Evolutionary conservation across 2,888 invertebrate species (phyloP), one percentile per base, ranked within the genome.

Genomic region (Syrista parreyssii): DNA sequence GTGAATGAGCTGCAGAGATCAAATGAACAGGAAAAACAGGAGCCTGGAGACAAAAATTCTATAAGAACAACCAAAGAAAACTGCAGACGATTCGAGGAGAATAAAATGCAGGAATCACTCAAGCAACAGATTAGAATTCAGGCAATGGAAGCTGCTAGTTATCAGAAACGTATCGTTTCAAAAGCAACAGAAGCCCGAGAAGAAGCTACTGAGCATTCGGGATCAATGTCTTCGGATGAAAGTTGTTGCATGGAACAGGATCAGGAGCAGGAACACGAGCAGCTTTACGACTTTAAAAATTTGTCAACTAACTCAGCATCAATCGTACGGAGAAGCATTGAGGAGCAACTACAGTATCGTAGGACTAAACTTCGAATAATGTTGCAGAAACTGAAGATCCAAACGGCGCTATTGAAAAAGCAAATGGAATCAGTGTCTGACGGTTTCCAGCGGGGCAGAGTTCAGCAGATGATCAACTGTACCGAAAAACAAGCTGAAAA

Each of bases 401-500:
- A 81, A 23, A 78, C 71, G 33, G 31, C 12, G 12, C 4, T 23
- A 12, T 71, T 71, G 31, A 31, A 71, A 30, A 12, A 71, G 71
- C 71, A 71, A 71, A 6, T 71, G 40, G 40, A 55, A 55, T 55
- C 40, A 6, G 40, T 55, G 23, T 6, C 40, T 12, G 74, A 81
- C 12, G 82, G 78, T n/a, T 75, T 80, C 0, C 81, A 82, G 15
- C 78, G 73, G 1, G 81, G 33, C 23, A 86, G 83, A 15, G 75
- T 87, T 6, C 84, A 85, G 12, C 85, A 87, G 68, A 84, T 82
- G 76, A 86, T 89, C 77, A 87, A 87, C 71, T 83, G 83, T 1
- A 87, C 86, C 74, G 86, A 88, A 40, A 82, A 84, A 6, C 87
- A 88, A 68, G 90, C 89, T 30, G 86, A 88, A 36, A 88, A 87